Base-by-base conservation (phyloP, 2,113 vertebrate species). In the Ploceus nigricollis region DNA sequence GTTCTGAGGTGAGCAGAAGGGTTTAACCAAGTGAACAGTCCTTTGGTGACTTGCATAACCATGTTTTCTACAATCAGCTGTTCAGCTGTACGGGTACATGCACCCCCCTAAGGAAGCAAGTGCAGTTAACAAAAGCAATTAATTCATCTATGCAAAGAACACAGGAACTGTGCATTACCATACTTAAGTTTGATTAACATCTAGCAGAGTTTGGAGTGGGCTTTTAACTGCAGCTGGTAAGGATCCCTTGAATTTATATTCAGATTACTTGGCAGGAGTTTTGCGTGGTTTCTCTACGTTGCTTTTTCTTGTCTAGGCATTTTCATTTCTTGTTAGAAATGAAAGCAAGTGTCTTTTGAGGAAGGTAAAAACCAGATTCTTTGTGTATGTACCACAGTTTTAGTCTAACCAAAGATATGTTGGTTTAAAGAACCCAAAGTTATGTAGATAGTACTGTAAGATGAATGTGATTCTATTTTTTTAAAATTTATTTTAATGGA, bases 151-250 rank as follows among this genome's bases (percentile, higher is more conserved):
- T 50, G 64, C 57, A 48, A 78, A 75, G 54, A 94, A 72, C 61
- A 64, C 5, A 7, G 73, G 56, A 87, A 89, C 40, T 1, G 5
- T 81, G 28, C 13, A 76, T 79, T 95, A 94, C 64, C 70, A 72
- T 93, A 96, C 60, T 96, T 91, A 85, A 69, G 60, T 88, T 87
- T 96, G 90, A 95, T 95, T 92, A 93, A 86, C 75, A 90, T 51
- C 71, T 94, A 76, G 56, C 33, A 35, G 84, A 96, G 37, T 86
- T 78, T 96, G 79, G 76, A 96, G 92, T 80, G 71, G 76, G 68
- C 68, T 96, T 94, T 94, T 91, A 77, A 95, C 75, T 93, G 88
- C 90, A 96, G 82, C 92, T 97, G 92, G 64, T 93, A 70, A 93
- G 76, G 47, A 85, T 83, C 56, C 79, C 31, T 95, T 93, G 79